These are phyloP conservation scores for Melieria crassipennis DNA, from an alignment of 2,888 invertebrate genomes.

Conservation along the genomic window DNA sequence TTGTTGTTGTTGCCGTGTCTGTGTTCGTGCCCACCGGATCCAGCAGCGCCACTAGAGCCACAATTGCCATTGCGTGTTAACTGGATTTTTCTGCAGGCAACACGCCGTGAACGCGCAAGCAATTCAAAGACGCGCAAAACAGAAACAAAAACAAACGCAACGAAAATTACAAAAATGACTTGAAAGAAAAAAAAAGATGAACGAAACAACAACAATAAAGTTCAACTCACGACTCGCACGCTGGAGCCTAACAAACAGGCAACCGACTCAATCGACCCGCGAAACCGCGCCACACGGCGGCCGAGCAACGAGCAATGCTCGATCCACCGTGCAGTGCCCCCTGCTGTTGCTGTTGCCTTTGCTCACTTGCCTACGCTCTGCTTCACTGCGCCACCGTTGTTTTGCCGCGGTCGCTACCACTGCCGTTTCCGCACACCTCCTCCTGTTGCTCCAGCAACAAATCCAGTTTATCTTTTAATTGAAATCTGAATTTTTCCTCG, in stretches of 20 bases:
- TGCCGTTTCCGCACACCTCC: background rate
- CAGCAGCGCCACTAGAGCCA: conserved; percentile 12
- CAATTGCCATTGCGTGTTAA: conserved; percentile 44
- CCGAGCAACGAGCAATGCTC: conserved; percentile 30
- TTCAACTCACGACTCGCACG: conserved; percentile 25
- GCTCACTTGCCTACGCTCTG: background rate
- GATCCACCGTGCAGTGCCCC: background rate
- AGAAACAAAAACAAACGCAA: background rate
- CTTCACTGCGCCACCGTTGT: background rate
- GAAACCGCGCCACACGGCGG: conserved; percentile 5
- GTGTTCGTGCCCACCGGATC: conserved; percentile 19
- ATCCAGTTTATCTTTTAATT: conserved; percentile 35
- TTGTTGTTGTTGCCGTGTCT: background rate
- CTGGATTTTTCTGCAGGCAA: conserved; percentile 44
- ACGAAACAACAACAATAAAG: background rate
- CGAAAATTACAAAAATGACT: conserved; percentile 6
- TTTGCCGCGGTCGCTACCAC: conserved; percentile 3
- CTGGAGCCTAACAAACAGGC: conserved; percentile 11
- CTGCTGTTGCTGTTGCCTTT: background rate
- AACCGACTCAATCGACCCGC: conserved; percentile 4
- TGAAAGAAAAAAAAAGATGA: background rate
- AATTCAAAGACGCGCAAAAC: background rate
- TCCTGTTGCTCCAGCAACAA: conserved; percentile 5
- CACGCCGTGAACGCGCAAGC: conserved; percentile 5
- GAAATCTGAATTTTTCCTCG: conserved; percentile 12